Conservation (phyloP, 53 echinoderm and acorn worm genomes). For the Apostichopus leukothele region DNA sequence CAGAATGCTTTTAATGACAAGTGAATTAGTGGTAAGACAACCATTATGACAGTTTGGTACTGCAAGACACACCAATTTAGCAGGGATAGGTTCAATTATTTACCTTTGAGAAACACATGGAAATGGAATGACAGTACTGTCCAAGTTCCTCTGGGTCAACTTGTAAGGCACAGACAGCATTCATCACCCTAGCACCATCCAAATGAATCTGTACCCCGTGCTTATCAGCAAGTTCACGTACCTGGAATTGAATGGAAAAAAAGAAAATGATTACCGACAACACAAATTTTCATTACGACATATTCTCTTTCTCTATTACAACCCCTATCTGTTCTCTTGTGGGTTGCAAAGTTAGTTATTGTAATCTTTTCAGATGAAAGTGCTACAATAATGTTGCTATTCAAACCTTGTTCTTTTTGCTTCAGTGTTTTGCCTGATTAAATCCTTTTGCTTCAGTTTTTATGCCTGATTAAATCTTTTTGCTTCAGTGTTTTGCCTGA, state of each 20-base stretch:
- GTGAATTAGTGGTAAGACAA: neutral
- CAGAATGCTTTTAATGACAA: neutral
- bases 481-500: too few relatives aligned
- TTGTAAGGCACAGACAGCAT: slow-evolving; percentile 74
- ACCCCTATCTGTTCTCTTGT: too few relatives aligned
- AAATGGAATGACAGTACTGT: slow-evolving; percentile 78
- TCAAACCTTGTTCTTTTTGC: too few relatives aligned
- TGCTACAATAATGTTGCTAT: too few relatives aligned
- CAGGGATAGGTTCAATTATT: neutral
- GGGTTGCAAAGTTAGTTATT: too few relatives aligned
- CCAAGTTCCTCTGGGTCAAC: slow-evolving; percentile 70
- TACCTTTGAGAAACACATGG: slow-evolving; percentile 95
- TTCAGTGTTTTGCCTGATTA: too few relatives aligned
- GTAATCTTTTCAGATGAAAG: too few relatives aligned
- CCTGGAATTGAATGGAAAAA: slow-evolving; percentile 38
- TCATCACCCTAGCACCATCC: slow-evolving; percentile 88
- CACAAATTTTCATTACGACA: too few relatives aligned
- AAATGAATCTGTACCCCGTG: slow-evolving; percentile 72
- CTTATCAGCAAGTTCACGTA: slow-evolving; percentile 75
- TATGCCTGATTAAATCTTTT: too few relatives aligned
- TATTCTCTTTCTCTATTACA: too few relatives aligned
- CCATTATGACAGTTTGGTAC: neutral
- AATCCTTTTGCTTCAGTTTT: too few relatives aligned
- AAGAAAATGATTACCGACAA: neutral
- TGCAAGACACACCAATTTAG: neutral